A percentile compares a stretch with the other conserved stretches of the same genome.
Conservation (phyloP, 2,113 vertebrate species). For the Enhydra lutris region DNA sequence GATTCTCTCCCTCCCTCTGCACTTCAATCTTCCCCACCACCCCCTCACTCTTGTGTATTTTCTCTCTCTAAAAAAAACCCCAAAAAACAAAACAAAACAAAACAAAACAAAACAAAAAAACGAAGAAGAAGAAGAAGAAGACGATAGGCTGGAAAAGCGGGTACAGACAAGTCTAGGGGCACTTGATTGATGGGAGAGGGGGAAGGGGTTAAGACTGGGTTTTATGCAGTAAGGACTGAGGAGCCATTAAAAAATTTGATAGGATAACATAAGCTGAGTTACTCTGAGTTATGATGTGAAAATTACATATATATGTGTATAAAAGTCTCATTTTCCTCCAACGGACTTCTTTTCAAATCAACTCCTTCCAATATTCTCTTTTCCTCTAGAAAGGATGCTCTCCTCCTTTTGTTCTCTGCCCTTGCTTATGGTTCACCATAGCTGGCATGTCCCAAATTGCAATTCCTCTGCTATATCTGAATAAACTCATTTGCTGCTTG, state of each 20-base stretch:
- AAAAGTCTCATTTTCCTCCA: not conserved
- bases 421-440: not conserved
- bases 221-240: not conserved
- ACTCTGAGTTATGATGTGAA: not conserved
- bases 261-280: not conserved
- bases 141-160: not conserved
- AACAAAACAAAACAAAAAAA: no score
- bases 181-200: not conserved
- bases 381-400: not conserved
- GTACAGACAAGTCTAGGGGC: not conserved
- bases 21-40: not conserved
- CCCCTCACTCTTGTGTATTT: rapidly evolving
- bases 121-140: not conserved
- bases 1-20: not conserved
- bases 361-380: not conserved
- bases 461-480: not conserved
- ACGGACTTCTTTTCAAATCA: not conserved
- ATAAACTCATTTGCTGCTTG: not conserved
- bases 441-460: not conserved
- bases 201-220: not conserved
- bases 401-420: not conserved
- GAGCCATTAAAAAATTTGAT: not conserved
- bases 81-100: no score
- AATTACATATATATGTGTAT: not conserved
- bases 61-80: not conserved